phyloP scores from a whole-genome alignment of 2,888 invertebrate genomes.

The Netelia virgata region DNA sequence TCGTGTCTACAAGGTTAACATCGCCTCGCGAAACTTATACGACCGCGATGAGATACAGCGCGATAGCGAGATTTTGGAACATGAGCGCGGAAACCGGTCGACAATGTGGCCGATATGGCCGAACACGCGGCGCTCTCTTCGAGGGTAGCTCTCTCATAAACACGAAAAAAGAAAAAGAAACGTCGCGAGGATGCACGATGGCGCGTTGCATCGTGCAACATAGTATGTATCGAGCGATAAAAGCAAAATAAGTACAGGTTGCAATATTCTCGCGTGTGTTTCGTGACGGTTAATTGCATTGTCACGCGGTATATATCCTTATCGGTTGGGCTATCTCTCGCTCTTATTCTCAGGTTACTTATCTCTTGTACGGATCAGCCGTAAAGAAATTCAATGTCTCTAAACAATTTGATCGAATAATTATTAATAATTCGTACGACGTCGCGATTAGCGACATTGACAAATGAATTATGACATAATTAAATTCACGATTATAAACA shows the following conservation, averaged over 20 bases:
- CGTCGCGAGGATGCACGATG: conserved; percentile 26
- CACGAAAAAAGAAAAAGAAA: too few relatives aligned
- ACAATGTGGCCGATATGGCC: conserved; percentile 28
- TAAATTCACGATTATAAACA: too few relatives aligned
- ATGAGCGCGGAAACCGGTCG: conserved; percentile 50
- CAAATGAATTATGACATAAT: too few relatives aligned
- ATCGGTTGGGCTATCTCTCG: conserved; percentile 3
- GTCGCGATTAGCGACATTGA: too few relatives aligned
- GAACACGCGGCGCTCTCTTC: background rate
- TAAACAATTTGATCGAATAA: too few relatives aligned
- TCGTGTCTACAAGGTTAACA: conserved; percentile 39
- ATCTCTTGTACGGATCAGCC: background rate
- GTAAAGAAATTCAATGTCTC: background rate
- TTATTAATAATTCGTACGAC: too few relatives aligned
- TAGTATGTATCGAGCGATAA: conserved; percentile 26
- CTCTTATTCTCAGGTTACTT: conserved; percentile 13
- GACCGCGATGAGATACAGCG: conserved; percentile 8
- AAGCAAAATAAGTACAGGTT: conserved; percentile 10
- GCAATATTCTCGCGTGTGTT: conserved; percentile 3
- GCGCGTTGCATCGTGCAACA: conserved; percentile 21
- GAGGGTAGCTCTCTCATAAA: background rate
- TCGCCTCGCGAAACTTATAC: conserved; percentile 26
- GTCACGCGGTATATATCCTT: conserved; percentile 24
- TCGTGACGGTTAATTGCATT: conserved; percentile 33
- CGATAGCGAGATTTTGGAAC: background rate